These are phyloP conservation scores for Cyprinus carpio DNA, from an alignment of 2,113 vertebrate genomes.

Conservation along the genomic window DNA sequence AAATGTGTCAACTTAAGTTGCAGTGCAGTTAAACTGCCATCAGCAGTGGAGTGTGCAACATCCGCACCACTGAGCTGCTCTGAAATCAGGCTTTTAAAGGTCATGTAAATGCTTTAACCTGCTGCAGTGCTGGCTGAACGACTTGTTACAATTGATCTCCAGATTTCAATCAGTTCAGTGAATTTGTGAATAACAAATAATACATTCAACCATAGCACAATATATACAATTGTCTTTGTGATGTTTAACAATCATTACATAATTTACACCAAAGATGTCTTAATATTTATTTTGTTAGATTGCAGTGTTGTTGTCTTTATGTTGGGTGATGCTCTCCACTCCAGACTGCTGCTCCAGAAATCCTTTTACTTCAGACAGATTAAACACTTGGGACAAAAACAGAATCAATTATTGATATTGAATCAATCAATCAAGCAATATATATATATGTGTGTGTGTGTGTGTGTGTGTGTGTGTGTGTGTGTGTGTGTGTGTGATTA, in stretches of 20 bases:
- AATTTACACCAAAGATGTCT: neutral
- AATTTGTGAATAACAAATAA: neutral
- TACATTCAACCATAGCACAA: too few relatives aligned
- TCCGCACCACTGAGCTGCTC: too few relatives aligned
- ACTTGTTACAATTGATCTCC: too few relatives aligned
- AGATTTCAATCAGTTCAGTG: too few relatives aligned
- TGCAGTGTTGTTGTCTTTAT: neutral
- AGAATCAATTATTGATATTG: neutral
- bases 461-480: too few relatives aligned
- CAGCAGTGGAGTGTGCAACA: neutral
- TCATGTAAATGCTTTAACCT: too few relatives aligned
- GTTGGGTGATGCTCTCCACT: neutral
- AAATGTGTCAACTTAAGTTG: neutral
- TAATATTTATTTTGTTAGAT: neutral
- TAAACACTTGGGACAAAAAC: neutral
- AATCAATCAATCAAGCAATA: too few relatives aligned
- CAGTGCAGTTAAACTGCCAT: neutral
- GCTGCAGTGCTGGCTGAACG: too few relatives aligned
- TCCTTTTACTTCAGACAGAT: neutral
- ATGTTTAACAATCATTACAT: neutral
- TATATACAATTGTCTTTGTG: neutral
- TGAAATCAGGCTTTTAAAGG: too few relatives aligned
- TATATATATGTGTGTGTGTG: too few relatives aligned
- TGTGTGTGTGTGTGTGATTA: too few relatives aligned
- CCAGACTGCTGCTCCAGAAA: neutral